These are phyloP conservation scores for Zenarchopterus dispar DNA, from an alignment of 2,797 vertebrate genomes.

Conservation along the genomic window DNA sequence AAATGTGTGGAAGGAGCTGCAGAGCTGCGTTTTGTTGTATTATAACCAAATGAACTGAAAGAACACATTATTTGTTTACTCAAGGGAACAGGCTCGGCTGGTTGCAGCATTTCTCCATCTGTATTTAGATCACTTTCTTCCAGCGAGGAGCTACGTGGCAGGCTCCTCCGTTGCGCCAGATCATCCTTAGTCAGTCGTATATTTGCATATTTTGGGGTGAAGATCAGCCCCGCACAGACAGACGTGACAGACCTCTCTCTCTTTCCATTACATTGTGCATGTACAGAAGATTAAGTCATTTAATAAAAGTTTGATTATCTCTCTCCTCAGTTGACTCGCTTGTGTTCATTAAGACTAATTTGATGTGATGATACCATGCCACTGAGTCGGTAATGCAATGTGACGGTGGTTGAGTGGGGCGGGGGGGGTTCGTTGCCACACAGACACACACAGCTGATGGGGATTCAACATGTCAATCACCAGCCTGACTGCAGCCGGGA, in stretches of 20 bases:
- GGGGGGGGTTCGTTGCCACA: constrained; percentile 40
- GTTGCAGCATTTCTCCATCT: constrained; percentile 28
- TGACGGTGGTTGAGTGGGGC: constrained; percentile 47
- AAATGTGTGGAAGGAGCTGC: constrained; percentile 51
- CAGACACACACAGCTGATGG: constrained; percentile 12
- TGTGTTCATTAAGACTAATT: constrained; percentile 77
- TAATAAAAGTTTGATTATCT: constrained; percentile 86
- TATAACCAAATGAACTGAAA: constrained; percentile 71
- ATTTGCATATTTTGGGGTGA: constrained; percentile 24
- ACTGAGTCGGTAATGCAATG: constrained; percentile 66
- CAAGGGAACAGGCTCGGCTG: constrained; percentile 44
- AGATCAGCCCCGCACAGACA: constrained; percentile 33
- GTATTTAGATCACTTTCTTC: constrained; percentile 36
- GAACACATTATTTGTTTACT: constrained; percentile 53
- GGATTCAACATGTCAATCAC: constrained; percentile 68
- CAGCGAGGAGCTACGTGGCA: constrained; percentile 4
- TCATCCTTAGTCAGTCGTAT: constrained; percentile 27
- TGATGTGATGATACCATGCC: constrained; percentile 69
- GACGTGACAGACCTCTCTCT: constrained; percentile 46
- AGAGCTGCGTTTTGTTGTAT: constrained; percentile 54
- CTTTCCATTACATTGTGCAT: constrained; percentile 73
- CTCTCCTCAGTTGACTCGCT: constrained; percentile 69
- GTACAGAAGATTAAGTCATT: constrained; percentile 84
- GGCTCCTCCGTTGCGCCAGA: constrained; percentile 15
- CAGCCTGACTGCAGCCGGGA: constrained; percentile 31